Evolutionary conservation across 2,113 vertebrate species (phyloP).

Genomic region (Nettapus auritus): DNA sequence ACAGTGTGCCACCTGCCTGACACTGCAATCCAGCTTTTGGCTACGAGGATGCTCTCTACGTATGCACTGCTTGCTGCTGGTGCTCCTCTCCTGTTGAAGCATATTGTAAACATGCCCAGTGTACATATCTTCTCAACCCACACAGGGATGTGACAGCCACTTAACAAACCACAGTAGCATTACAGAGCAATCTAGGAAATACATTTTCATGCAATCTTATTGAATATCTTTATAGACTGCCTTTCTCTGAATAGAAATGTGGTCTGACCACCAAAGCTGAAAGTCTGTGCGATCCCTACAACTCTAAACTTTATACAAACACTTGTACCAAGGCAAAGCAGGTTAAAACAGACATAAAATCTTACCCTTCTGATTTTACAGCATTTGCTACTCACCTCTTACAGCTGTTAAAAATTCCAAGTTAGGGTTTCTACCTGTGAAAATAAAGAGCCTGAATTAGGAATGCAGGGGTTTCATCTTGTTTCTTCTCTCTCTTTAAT

Average conservation of each 20-base stretch:
- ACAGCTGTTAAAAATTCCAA: background rate
- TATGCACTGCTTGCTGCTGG: background rate
- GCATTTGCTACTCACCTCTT: background rate
- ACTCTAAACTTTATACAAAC: background rate
- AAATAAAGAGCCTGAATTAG: background rate
- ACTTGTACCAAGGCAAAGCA: background rate
- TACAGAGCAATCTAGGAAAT: background rate
- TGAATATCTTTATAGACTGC: background rate
- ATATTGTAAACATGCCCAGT: background rate
- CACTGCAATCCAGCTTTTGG: accelerated
- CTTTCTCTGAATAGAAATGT: background rate
- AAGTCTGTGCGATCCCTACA: accelerated
- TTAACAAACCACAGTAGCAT: background rate
- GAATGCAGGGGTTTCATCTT: background rate
- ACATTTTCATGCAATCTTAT: accelerated
- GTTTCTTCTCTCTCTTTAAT: background rate
- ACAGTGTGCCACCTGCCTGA: background rate
- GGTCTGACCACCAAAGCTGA: background rate
- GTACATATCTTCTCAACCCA: background rate
- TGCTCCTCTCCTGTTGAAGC: background rate
- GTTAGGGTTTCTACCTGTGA: background rate
- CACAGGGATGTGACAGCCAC: background rate
- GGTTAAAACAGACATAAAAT: background rate
- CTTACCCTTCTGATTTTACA: background rate
- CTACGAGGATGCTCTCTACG: accelerated